Evolutionary conservation across 1,140 invertebrate genomes (phyloP).

Genomic region (Harlomillsia oculata): DNA sequence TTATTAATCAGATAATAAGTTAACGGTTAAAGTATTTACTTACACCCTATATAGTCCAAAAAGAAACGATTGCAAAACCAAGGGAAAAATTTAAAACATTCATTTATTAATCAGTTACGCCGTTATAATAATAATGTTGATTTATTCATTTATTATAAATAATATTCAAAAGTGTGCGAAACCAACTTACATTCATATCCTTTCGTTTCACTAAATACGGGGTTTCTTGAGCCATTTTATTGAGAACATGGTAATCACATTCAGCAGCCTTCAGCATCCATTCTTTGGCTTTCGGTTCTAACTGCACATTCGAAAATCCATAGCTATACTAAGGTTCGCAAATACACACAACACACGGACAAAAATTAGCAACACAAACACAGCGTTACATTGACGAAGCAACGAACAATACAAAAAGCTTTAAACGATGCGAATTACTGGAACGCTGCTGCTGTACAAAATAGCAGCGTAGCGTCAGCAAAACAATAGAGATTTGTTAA

Average conservation of each 20-base stretch:
- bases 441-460: neutral
- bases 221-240: slow-evolving; percentile 69
- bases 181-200: slow-evolving; percentile 48
- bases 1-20: too few relatives aligned
- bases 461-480: slow-evolving; percentile 1
- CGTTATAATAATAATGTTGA: too few relatives aligned
- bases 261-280: slow-evolving; percentile 73
- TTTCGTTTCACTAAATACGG: slow-evolving; percentile 67
- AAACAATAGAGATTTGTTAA: slow-evolving; percentile 3
- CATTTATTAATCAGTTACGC: too few relatives aligned
- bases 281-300: slow-evolving; percentile 62
- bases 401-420: neutral
- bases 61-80: too few relatives aligned
- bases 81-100: too few relatives aligned
- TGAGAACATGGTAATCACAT: slow-evolving; percentile 68
- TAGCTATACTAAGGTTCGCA: slow-evolving; percentile 23
- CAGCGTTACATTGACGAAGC: neutral
- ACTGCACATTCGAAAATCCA: slow-evolving; percentile 39
- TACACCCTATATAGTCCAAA: too few relatives aligned
- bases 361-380: neutral
- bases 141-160: too few relatives aligned
- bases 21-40: too few relatives aligned
- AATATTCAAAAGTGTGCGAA: too few relatives aligned
- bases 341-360: neutral
- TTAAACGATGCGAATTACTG: neutral